Evolutionary conservation across 2,113 vertebrate genomes (phyloP).

Genomic region (Alethe castanea): DNA sequence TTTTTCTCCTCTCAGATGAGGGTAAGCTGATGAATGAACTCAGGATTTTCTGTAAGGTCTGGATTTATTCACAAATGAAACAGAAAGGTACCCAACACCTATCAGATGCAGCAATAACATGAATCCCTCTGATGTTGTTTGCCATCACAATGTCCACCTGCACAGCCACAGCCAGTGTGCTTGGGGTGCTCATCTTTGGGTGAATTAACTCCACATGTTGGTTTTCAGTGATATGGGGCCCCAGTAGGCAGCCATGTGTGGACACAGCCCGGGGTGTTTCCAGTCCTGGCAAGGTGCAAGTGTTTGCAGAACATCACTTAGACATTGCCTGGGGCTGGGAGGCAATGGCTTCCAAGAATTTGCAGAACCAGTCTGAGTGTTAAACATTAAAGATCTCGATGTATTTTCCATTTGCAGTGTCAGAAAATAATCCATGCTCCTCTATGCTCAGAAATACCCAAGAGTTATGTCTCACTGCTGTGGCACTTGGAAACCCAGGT

Average conservation of each 20-base stretch:
- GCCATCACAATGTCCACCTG: not conserved
- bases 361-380: not conserved
- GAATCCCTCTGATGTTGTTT: not conserved
- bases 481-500: constrained; percentile 7
- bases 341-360: not conserved
- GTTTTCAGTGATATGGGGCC: not conserved
- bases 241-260: not conserved
- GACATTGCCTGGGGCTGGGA: not conserved
- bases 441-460: constrained; percentile 15
- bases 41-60: not conserved
- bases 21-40: not conserved
- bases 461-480: not conserved
- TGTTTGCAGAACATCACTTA: not conserved
- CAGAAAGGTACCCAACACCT: not conserved
- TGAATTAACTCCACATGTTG: not conserved
- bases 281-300: not conserved
- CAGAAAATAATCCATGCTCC: not conserved
- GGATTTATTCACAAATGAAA: not conserved
- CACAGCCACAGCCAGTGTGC: not conserved
- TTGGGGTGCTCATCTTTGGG: not conserved
- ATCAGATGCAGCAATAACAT: not conserved
- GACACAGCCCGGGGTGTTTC: not conserved
- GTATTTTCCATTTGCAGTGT: not conserved
- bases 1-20: not conserved
- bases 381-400: not conserved